Evolutionary conservation across 2,888 invertebrate genomes (phyloP), one percentile per base, ranked within the genome.

Genomic region (Amaurobius ferox): DNA sequence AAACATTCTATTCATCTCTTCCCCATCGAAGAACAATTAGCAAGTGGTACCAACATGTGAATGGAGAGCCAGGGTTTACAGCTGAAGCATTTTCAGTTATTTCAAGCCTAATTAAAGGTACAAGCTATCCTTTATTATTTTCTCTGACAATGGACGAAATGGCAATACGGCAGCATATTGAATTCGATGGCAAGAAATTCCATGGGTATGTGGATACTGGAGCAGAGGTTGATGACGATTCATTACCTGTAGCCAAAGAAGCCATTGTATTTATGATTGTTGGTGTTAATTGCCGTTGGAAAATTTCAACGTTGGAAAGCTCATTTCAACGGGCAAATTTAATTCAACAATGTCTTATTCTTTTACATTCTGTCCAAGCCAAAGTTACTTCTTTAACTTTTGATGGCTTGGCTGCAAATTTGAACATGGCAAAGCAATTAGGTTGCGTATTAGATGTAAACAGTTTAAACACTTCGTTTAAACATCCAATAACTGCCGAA

Each of bases 81-180:
- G 13, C 30, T 16, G 61, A 55, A 44, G 19, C 13, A 28, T 64
- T 62, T 1, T n/a, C 11, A 23, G 74, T 28, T n/a, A 13, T 44
- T 16, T 16, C 9, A 44, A 16, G 9, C 6, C 9, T 16, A 44
- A 44, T 28, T 35, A 13, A 74, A n/a, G 61, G 61, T 35, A 62
- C 19, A 44, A n/a, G 0, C 13, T 35, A 35, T 28, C 28, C 9
- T 13, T 9, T 26, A 62, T 11, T 28, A 26, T 77, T 77, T 67
- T 23, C 76, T 23, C 26, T 66, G 11, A 26, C 40, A 30, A 40
- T 77, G 16, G 66, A 77, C 39, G 67, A 66, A 77, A 77, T 68
- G 55, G 2, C 68, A 3, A 77, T 77, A 11, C 11, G 68, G 1
- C 16, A 55, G n/a, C 67, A 35, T 23, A 11, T 32, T 1, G 61